phyloP scores from a whole-genome alignment of 2,888 invertebrate genomes.

The Drosophila anomalipes region DNA sequence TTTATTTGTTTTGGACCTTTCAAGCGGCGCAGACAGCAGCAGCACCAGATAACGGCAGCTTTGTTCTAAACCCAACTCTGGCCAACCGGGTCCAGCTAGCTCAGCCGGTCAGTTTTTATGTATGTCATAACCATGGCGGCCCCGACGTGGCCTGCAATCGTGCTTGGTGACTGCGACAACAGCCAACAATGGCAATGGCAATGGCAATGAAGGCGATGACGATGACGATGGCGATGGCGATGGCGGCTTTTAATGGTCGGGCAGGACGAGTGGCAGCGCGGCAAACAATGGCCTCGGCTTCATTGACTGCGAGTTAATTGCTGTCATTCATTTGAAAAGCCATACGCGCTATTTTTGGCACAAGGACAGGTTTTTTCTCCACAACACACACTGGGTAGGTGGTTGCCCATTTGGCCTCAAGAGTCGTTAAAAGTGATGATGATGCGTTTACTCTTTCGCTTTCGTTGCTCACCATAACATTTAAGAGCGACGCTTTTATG shows the following conservation, averaged over 20 bases:
- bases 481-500: conserved; percentile 54
- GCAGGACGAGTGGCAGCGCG: conserved; percentile 15
- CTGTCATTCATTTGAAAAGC: conserved; percentile 80
- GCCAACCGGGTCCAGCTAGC: conserved; percentile 16
- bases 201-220: conserved; percentile 17
- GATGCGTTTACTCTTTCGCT: conserved; percentile 72
- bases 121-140: conserved; percentile 60
- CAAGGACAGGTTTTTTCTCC: conserved; percentile 13
- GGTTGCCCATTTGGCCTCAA: conserved; percentile 26
- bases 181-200: conserved; percentile 7
- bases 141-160: conserved; percentile 43
- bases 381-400: background rate
- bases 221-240: conserved; percentile 26
- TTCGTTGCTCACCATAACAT: conserved; percentile 52
- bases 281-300: conserved; percentile 70
- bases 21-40: conserved; percentile 34
- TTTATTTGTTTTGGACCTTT: conserved; percentile 70
- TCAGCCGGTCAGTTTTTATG: conserved; percentile 60
- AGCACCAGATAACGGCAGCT: conserved; percentile 52
- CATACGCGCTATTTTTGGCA: conserved; percentile 66
- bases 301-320: conserved; percentile 79
- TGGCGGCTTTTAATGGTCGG: conserved; percentile 67
- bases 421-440: conserved; percentile 75
- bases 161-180: conserved; percentile 32
- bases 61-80: conserved; percentile 49